Conservation (phyloP, 2,113 vertebrate species). For the Lepus timidus region DNA sequence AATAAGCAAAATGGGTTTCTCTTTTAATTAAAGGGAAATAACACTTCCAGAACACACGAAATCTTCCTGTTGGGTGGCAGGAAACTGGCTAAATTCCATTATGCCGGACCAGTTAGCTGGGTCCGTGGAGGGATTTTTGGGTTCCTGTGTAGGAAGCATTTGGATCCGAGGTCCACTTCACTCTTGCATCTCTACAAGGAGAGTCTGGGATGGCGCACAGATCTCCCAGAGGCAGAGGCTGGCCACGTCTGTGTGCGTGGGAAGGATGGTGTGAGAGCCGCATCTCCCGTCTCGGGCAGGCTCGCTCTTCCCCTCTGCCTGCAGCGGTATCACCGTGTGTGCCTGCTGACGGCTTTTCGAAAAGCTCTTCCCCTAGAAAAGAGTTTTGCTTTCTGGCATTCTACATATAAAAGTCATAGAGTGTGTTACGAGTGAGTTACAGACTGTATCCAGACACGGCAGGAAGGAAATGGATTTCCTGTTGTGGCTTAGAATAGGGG, state of each 20-base stretch:
- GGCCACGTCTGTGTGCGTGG: fast-evolving
- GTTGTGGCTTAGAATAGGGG: background rate
- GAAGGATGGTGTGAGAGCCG: background rate
- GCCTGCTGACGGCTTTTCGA: background rate
- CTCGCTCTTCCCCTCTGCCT: background rate
- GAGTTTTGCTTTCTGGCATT: background rate
- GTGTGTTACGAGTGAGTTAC: background rate
- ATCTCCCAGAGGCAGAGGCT: fast-evolving
- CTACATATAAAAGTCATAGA: background rate
- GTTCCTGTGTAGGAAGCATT: background rate
- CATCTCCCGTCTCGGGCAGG: fast-evolving
- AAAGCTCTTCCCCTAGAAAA: background rate
- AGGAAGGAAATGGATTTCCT: too few species aligned
- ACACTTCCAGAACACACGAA: background rate
- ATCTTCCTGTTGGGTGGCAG: background rate
- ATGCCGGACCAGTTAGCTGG: background rate
- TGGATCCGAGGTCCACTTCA: background rate
- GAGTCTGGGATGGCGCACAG: background rate
- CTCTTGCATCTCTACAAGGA: background rate
- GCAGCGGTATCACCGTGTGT: background rate
- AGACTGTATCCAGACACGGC: background rate
- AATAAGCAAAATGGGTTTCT: background rate
- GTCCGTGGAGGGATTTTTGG: background rate
- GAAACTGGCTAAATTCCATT: background rate
- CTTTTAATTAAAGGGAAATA: background rate